Evolutionary conservation across 2,797 vertebrate species (phyloP), one percentile per base, ranked within the genome.

Genomic region (Jordanella pulchra): DNA sequence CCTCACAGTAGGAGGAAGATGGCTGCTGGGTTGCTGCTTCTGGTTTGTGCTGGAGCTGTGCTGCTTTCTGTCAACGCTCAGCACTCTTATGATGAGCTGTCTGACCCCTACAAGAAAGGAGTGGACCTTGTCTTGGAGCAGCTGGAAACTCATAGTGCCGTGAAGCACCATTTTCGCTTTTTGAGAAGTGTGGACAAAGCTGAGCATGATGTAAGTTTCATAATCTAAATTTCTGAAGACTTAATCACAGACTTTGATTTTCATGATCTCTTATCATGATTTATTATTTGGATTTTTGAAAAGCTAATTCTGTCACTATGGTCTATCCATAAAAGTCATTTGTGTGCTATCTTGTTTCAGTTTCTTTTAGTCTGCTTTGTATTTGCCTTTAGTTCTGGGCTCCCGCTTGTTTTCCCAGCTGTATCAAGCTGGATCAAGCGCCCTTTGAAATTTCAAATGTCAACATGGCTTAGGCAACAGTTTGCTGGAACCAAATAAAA

Each of bases 151-250:
- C 90, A 93, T 18, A 0, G 35, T 0, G 61, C 63, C 3, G 76
- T 93, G 2, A 79, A 80, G 0, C 87, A 83, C 51, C 88, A 91
- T 86, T 94, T 93, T 74, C 90, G 81, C 48, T 94, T 92, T 84
- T 75, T 89, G 27, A 94, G 65, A 63, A 89, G 51, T n/a, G 1
- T 92, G 76, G 55, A 71, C 0, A 88, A 84, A 70, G 83, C 79
- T 0, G 81, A 88, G 1, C 83, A 77, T 0, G 90, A 93, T 86
- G 94, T 95, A 91, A 78, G 13, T 48, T n/a, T 45, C 30, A 25
- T 14, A 30, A 21, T n/a, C 12, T 21, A 17, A 45, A 47, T 68
- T 6, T 5, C 0, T 9, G 17, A 68, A 54, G 14, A 4, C 12
- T 50, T 23, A 12, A 66, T 47, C 45, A 47, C 45, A 47, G 12